These are phyloP conservation scores for Thunnus albacares DNA, from an alignment of 2,797 vertebrate genomes.

Conservation along the genomic window DNA sequence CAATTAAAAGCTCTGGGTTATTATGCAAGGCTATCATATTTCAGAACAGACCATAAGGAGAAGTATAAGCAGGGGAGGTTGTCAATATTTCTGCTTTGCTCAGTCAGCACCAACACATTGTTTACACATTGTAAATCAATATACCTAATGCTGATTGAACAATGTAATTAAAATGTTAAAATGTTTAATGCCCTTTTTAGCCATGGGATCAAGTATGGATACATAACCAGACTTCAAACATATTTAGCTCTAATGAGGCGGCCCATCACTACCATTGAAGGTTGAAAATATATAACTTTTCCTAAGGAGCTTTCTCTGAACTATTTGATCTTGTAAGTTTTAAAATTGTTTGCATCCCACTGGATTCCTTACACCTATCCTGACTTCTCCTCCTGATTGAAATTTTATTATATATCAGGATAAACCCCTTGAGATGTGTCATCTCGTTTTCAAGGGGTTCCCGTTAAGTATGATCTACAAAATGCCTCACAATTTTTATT, in stretches of 20 bases:
- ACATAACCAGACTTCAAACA: constrained; percentile 35
- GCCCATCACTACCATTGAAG: neutral
- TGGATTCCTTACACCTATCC: neutral
- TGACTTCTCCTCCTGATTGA: neutral
- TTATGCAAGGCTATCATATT: constrained; percentile 65
- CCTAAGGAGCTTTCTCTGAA: neutral
- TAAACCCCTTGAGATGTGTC: too few relatives aligned
- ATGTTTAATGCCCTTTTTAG: constrained; percentile 69
- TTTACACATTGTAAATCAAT: constrained; percentile 80
- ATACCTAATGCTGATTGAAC: constrained; percentile 75
- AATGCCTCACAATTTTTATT: neutral
- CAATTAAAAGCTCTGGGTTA: constrained; percentile 67
- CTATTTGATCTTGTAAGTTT: neutral
- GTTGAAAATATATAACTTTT: neutral
- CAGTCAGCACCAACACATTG: constrained; percentile 71
- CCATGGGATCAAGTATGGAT: constrained; percentile 56
- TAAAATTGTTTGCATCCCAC: neutral
- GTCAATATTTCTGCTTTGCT: constrained; percentile 73
- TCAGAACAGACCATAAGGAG: constrained; percentile 46
- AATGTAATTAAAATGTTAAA: constrained; percentile 77
- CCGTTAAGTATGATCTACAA: neutral
- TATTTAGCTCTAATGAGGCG: constrained; percentile 46
- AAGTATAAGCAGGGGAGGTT: constrained; percentile 47
- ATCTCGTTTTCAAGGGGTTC: neutral
- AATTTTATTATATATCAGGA: too few relatives aligned